These are phyloP conservation scores for Alligator sinensis DNA, from an alignment of 2,113 vertebrate genomes.

Conservation along the genomic window DNA sequence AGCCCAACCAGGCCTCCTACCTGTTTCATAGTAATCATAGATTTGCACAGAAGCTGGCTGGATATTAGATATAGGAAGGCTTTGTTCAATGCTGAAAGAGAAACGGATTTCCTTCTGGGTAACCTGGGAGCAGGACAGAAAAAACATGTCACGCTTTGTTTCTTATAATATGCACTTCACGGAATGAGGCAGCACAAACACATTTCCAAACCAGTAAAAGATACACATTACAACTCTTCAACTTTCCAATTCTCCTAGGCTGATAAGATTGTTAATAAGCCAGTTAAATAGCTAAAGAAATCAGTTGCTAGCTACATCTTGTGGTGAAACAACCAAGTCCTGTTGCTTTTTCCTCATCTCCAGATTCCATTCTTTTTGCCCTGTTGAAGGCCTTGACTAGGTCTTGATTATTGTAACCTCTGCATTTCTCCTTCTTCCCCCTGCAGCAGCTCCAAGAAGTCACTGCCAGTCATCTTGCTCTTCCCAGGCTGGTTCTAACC, in stretches of 20 bases:
- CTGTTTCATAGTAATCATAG: slow-evolving; percentile 88
- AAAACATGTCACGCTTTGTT: not conserved
- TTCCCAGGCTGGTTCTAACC: not conserved
- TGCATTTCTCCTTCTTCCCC: not conserved
- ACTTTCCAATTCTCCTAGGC: not conserved
- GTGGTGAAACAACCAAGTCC: not conserved
- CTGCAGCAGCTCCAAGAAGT: not conserved
- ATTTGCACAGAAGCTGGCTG: slow-evolving; percentile 82
- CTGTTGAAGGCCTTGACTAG: not conserved
- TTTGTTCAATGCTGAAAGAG: slow-evolving; percentile 73
- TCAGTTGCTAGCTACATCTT: not conserved
- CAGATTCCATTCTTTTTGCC: not conserved
- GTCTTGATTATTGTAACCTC: not conserved
- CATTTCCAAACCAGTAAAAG: not conserved
- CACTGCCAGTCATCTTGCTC: not conserved
- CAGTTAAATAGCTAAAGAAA: not conserved
- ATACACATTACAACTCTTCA: not conserved
- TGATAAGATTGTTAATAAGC: not conserved
- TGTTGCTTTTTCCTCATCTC: not conserved
- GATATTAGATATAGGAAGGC: slow-evolving; percentile 77
- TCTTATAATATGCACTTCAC: not conserved
- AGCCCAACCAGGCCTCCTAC: slow-evolving; percentile 59
- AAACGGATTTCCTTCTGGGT: slow-evolving; percentile 53
- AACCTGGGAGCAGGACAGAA: slow-evolving; percentile 43
- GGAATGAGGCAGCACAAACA: not conserved